Percentiles rank a stretch among this genome's conserved stretches.
Evolutionary conservation across 2,888 invertebrate species (phyloP).

Genomic region (Drymonia ruficornis): DNA sequence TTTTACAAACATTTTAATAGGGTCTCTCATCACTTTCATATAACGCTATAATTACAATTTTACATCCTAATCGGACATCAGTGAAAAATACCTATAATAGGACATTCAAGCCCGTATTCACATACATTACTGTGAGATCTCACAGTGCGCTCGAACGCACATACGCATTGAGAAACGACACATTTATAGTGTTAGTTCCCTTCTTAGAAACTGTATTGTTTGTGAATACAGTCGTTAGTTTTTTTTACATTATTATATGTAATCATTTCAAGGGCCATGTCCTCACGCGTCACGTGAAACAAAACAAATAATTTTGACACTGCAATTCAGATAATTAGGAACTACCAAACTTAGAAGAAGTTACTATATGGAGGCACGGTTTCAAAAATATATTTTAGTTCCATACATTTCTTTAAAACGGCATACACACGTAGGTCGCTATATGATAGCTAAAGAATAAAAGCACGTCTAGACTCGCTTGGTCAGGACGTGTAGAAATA

Average conservation of each 20-base stretch:
- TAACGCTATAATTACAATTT: background rate
- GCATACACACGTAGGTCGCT: constrained; percentile 4
- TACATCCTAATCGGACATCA: background rate
- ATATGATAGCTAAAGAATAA: too few species aligned
- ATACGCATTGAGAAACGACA: too few species aligned
- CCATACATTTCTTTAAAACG: constrained; percentile 10
- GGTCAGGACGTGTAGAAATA: too few species aligned
- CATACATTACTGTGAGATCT: too few species aligned
- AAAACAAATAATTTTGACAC: constrained; percentile 16
- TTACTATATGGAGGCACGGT: background rate
- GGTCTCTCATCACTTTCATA: constrained; percentile 17
- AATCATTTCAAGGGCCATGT: too few species aligned
- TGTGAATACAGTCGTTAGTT: too few species aligned
- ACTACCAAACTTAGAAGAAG: background rate
- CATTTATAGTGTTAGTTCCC: too few species aligned
- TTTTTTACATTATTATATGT: too few species aligned
- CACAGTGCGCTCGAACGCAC: too few species aligned
- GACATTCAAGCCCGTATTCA: too few species aligned
- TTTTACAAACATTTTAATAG: constrained; percentile 12
- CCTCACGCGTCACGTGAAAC: background rate
- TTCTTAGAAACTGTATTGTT: too few species aligned
- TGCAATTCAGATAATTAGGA: constrained; percentile 9
- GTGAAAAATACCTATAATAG: constrained; percentile 1
- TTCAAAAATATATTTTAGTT: background rate
- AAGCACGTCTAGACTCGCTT: too few species aligned